Conservation (phyloP, 2,113 vertebrate species). For the Todiramphus saurophagus region DNA sequence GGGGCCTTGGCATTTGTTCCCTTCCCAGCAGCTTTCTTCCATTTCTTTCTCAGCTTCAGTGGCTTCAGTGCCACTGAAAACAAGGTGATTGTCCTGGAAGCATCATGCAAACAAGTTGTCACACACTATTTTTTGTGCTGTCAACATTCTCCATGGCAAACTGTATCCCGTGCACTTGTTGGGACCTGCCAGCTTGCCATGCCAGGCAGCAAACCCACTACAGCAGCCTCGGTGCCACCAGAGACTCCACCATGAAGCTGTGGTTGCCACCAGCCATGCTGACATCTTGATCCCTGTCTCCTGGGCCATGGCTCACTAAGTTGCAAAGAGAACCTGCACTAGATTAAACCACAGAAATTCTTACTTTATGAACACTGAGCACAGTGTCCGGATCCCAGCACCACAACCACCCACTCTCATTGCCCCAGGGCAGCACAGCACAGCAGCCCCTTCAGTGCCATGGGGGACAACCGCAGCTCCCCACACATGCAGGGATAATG, state of each 20-base stretch:
- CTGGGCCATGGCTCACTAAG: neutral
- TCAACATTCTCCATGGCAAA: neutral
- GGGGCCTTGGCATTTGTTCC: neutral
- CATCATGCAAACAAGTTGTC: neutral
- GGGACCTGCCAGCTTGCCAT: rapidly evolving
- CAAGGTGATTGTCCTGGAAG: neutral
- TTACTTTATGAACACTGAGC: neutral
- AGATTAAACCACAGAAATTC: neutral
- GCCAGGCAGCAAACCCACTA: neutral
- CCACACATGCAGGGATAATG: rapidly evolving
- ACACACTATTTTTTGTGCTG: rapidly evolving
- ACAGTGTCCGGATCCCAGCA: too few relatives aligned
- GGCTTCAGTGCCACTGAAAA: neutral
- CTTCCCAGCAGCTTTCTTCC: conserved; percentile 15
- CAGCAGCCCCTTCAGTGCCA: neutral
- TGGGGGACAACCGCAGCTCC: rapidly evolving
- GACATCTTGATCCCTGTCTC: neutral
- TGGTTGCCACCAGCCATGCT: neutral
- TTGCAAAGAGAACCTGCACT: neutral
- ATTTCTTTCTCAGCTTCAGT: conserved; percentile 12
- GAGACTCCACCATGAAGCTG: rapidly evolving
- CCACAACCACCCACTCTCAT: neutral
- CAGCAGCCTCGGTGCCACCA: rapidly evolving
- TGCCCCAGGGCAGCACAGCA: neutral
- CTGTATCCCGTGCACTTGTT: rapidly evolving